Percentiles rank a stretch among this genome's conserved stretches.
Conservation (phyloP, 2,797 vertebrate genomes). For the Spinus olivaceus region DNA sequence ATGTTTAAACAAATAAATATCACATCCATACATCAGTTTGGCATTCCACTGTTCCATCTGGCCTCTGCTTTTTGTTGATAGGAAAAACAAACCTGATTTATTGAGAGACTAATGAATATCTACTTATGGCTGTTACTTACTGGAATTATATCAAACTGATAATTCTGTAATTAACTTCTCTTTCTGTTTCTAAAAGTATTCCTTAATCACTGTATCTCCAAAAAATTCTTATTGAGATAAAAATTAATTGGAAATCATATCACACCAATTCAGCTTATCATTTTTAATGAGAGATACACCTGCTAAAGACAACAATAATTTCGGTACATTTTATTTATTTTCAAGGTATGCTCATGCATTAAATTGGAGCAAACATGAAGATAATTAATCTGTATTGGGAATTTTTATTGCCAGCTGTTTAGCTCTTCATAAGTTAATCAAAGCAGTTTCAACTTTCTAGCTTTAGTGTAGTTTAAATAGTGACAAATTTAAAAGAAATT, state of each 20-base stretch:
- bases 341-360: background rate
- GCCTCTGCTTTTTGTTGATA: background rate
- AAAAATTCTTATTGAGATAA: background rate
- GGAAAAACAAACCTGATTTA: background rate
- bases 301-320: background rate
- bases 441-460: background rate
- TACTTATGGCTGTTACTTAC: background rate
- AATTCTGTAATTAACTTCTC: background rate
- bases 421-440: conserved; percentile 12
- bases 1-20: background rate
- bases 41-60: background rate
- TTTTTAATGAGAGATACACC: background rate
- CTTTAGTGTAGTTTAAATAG: conserved; percentile 46
- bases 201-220: background rate
- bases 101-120: background rate
- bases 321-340: background rate
- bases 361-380: background rate
- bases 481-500: conserved; percentile 37
- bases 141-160: background rate
- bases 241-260: conserved; percentile 6
- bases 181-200: background rate
- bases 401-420: background rate
- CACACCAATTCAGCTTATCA: background rate
- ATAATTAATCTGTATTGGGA: background rate
- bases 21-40: background rate